These are phyloP conservation scores for Phyllostomus discolor DNA, from an alignment of 2,113 vertebrate species.

Conservation along the genomic window DNA sequence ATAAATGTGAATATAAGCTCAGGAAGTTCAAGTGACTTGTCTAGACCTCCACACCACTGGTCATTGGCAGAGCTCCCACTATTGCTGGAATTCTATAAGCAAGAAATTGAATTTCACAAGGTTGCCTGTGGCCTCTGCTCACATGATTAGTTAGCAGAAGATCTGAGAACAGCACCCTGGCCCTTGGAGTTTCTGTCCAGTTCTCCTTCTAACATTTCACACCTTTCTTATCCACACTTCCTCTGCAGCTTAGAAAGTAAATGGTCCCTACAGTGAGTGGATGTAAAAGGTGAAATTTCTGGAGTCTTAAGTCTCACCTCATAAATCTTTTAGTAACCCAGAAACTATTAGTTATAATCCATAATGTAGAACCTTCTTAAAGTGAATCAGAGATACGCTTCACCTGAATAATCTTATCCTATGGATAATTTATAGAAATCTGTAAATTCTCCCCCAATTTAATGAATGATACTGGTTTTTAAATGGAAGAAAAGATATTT, in stretches of 20 bases:
- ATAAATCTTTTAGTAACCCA: neutral
- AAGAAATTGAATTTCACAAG: neutral
- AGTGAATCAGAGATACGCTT: neutral
- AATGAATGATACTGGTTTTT: constrained; percentile 26
- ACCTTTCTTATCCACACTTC: neutral
- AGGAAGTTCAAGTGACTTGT: neutral
- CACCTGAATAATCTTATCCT: neutral
- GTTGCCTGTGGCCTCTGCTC: neutral
- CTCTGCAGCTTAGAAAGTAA: neutral
- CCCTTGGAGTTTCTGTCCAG: neutral
- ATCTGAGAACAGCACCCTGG: neutral
- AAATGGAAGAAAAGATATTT: neutral
- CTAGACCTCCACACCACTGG: neutral
- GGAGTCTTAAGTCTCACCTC: neutral
- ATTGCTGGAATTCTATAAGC: neutral
- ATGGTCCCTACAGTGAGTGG: neutral
- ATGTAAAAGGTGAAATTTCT: neutral
- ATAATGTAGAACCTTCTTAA: neutral
- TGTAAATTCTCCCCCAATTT: neutral
- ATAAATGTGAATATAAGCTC: neutral
- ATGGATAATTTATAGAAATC: neutral
- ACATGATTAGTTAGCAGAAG: neutral
- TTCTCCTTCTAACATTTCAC: neutral
- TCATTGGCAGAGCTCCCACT: neutral
- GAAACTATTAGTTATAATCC: neutral